Base-by-base conservation (phyloP, 2,888 invertebrate species). In the Oscheius sp. region DNA sequence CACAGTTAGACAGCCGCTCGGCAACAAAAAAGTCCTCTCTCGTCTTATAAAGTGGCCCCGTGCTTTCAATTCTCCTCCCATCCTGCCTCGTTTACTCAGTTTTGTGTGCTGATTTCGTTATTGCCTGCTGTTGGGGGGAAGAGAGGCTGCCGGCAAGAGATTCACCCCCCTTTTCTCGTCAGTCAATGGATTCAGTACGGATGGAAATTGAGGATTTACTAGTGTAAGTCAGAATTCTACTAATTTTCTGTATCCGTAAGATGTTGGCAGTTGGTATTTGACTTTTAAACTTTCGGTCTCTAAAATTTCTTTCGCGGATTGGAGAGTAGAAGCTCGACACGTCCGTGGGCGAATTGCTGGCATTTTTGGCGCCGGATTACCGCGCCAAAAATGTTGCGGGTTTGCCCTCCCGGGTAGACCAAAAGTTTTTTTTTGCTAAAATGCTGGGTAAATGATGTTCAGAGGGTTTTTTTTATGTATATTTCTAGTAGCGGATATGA, bases 91-190 rank as follows among this genome's bases (percentile, higher is more conserved):
- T 66, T 66, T 66, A 66, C 66, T 66, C 66, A 66, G 66, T 66
- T 35, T 66, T 66, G 66, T 66, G 66, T 66, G 66, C 66, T 66
- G 66, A 66, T 66, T 66, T 66, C 66, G 66, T 66, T 66, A 66
- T 66, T 66, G 66, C 49, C 23, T 58, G 27, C 58, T 58, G 58
- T 25, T 18, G 12, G 27, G 29, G n/a, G n/a, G 46, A n/a, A 23
- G 45, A 43, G 45, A 25, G 18, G 43, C 21, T 12, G 23, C 43
- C 23, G 63, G 45, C 23, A 45, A 63, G 23, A 21, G 43, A 43
- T n/a, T 35, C 63, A 23, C 55, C 13, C 55, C 16, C 59, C 2
- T 29, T 21, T 21, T 41, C 49, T 52, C 49, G 16, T 29, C 12
- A 49, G 16, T 18, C n/a, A 18, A 66, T 66, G 66, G 66, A 66